A percentile compares a stretch with the other conserved stretches of the same genome.
Evolutionary conservation across 2,888 invertebrate genomes (phyloP).

Genomic region (Chymomyza amoena): DNA sequence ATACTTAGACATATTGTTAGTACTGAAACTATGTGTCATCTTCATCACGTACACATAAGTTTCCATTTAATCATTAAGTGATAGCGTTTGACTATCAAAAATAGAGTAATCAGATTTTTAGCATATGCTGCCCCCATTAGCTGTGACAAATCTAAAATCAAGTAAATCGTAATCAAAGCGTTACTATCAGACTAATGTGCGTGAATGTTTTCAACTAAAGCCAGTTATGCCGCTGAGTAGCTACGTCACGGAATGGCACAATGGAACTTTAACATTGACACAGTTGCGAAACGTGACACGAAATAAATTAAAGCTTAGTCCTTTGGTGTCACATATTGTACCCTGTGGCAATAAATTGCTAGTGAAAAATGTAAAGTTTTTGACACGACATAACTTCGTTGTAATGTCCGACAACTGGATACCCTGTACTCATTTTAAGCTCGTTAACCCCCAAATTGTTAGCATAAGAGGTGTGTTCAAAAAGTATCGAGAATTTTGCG

Average conservation of each 20-base stretch:
- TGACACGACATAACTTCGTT: no score
- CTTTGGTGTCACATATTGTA: no score
- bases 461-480: no score
- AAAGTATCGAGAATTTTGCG: no score
- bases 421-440: no score
- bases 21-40: conserved; percentile 44
- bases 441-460: no score
- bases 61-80: background rate
- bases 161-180: background rate
- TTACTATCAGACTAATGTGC: background rate
- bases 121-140: background rate
- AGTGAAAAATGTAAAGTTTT: no score
- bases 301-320: no score
- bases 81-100: background rate
- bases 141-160: background rate
- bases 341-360: no score
- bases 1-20: conserved; percentile 15
- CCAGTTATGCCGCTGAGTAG: background rate
- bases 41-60: background rate
- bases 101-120: background rate
- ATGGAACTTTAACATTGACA: no score
- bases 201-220: background rate
- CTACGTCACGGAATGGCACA: background rate
- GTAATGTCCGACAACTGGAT: no score
- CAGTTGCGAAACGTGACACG: no score